Evolutionary conservation across 2,113 vertebrate genomes (phyloP), one percentile per base, ranked within the genome.

Genomic region (Coreoperca whiteheadi): DNA sequence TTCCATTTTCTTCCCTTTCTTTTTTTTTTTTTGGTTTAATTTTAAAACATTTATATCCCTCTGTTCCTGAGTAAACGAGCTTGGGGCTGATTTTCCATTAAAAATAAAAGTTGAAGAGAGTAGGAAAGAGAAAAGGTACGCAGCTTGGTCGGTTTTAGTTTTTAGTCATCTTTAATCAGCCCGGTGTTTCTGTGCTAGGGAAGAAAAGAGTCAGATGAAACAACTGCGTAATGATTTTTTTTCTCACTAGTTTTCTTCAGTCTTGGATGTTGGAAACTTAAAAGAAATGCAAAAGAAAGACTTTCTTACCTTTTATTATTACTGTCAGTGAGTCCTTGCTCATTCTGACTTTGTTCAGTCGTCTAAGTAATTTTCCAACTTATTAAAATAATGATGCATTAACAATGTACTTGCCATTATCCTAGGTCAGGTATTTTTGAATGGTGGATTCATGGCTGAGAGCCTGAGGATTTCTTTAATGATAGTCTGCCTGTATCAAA

Each of bases 11-110:
- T 85, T 84, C 69, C 80, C 74, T 74, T 89, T 89, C 83, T 81
- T 91, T 88, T 83, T 83, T 82, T n/a, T 74, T 94, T 93, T 94
- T 91, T 83, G 78, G 87, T 82, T 91, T 94, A 93, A 95, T 93
- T 95, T 96, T 96, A 93, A 96, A 95, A 96, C 94, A 96, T 97
- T 97, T 96, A 96, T 96, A 94, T 92, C 91, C 92, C 85, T 94
- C 95, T 94, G 93, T 93, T 95, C 94, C 91, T 89, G 93, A 95
- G 93, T 96, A 93, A 94, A 94, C 95, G 92, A 95, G 94, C 92
- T 95, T 83, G 70, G 95, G 93, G 94, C 94, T 83, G 91, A 93
- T 94, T 94, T 95, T 95, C 94, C 94, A 96, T 97, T 96, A 96
- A 96, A 97, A 96, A 94, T 94, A 93, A 90, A 94, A 95, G 91